A percentile compares a stretch with the other conserved stretches of the same genome.
phyloP scores from a whole-genome alignment of 2,888 invertebrate species.

The Lycocerus yunnanus region DNA sequence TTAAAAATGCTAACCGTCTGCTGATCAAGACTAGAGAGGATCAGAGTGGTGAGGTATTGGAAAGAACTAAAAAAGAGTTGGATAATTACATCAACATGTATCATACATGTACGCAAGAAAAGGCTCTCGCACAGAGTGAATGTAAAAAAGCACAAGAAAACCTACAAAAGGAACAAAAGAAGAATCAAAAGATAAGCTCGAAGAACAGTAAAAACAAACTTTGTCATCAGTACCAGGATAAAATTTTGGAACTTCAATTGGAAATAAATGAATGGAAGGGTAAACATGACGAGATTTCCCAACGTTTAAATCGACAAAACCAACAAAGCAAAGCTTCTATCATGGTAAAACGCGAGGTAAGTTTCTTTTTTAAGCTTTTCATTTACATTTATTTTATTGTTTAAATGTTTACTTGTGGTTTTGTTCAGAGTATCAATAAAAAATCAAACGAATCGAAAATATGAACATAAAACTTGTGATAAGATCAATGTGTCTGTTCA shows the following conservation, averaged over 20 bases:
- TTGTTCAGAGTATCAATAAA: no score
- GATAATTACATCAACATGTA: not conserved
- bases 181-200: not conserved
- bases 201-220: not conserved
- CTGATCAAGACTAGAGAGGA: not conserved
- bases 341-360: not conserved
- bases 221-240: not conserved
- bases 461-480: no score
- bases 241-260: not conserved
- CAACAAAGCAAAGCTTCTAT: not conserved
- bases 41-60: not conserved
- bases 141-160: not conserved
- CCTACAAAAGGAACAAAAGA: not conserved
- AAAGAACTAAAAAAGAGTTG: not conserved
- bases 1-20: not conserved
- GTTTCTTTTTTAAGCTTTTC: not conserved
- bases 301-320: not conserved
- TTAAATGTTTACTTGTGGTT: no score
- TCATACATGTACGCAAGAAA: not conserved
- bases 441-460: no score
- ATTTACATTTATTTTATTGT: no score
- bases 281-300: not conserved
- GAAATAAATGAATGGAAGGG: not conserved
- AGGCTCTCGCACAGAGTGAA: not conserved
- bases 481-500: no score